Evolutionary conservation across 64 coral and sea anemone genomes (phyloP).

Genomic region (Astreopora myriophthalma): DNA sequence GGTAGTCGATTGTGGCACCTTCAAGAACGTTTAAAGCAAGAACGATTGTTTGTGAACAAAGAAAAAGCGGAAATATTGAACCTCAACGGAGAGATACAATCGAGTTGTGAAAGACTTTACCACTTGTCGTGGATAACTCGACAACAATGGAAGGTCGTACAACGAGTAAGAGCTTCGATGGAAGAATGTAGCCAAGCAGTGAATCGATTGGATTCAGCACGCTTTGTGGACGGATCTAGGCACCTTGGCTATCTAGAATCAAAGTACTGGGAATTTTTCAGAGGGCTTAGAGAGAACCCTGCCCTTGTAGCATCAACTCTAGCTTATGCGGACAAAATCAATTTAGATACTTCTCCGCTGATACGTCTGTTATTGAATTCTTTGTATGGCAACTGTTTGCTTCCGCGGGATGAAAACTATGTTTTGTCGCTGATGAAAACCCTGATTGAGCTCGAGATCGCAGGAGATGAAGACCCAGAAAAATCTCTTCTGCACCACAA

Average conservation of each 20-base stretch:
- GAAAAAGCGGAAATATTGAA: conserved; percentile 83
- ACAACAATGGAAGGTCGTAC: conserved; percentile 91
- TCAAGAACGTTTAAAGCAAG: conserved; percentile 88
- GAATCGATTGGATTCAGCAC: conserved; percentile 80
- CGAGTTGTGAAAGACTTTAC: conserved; percentile 86
- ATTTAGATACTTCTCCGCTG: conserved; percentile 84
- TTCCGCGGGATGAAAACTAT: conserved; percentile 87
- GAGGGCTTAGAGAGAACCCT: conserved; percentile 80
- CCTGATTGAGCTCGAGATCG: conserved; percentile 80
- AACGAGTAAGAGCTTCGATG: conserved; percentile 74
- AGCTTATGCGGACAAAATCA: conserved; percentile 79
- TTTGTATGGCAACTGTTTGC: conserved; percentile 89
- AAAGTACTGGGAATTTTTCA: conserved; percentile 97
- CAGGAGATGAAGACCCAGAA: conserved; percentile 72
- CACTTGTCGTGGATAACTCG: conserved; percentile 92
- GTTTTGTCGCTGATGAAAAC: conserved; percentile 77
- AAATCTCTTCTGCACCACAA: conserved; percentile 72
- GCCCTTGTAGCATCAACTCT: conserved; percentile 83
- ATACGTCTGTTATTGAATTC: conserved; percentile 83
- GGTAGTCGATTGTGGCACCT: conserved; percentile 73
- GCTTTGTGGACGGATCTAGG: conserved; percentile 84
- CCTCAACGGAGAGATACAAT: conserved; percentile 76
- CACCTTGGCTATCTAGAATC: conserved; percentile 87
- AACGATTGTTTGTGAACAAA: conserved; percentile 85
- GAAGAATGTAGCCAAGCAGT: conserved; percentile 85